Base-by-base conservation (phyloP, 2,888 invertebrate species). In the Chelonus formosanus region DNA sequence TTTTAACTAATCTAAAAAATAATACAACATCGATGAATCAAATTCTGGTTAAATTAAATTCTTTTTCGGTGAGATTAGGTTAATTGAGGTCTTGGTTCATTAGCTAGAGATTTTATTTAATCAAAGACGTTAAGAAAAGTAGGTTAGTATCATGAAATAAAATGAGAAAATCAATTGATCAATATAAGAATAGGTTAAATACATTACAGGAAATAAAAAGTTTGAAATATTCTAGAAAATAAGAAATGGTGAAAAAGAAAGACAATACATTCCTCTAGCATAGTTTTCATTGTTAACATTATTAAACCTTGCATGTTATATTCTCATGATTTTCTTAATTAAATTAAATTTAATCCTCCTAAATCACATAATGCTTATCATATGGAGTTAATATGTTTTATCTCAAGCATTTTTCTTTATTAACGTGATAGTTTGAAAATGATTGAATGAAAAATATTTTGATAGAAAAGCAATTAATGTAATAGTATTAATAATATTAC, bases 201-300 rank as follows among this genome's bases (percentile, higher is more conserved):
- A 56, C 56, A 48, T 58, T 64, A 64, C 58, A 20, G 20, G 52
- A 56, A 58, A 58, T n/a, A 58, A 58, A 64, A 64, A 64, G 57
- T 57, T 58, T 58, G 43, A 58, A 58, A 58, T 58, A 58, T 44
- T 58, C 58, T 40, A 45, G 58, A 35, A 6, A 31, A 31, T 10
- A 32, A 34, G 20, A 20, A 20, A 48, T 48, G 10, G 36, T 48
- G 36, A 35, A n/a, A 36, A 44, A 10, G 52, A 47, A 48, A 48
- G 58, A 48, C 35, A 58, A 64, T 52, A 52, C 20, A 47, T 54
- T 59, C 48, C 47, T 59, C 58, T 47, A 8, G 40, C 48, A 64
- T 64, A 64, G 58, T 64, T 64, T 35, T 35, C 43, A 44, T 57
- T 58, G 53, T 52, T n/a, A 32, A 52, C 44, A 52, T 64, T 64